phyloP scores from a whole-genome alignment of 1,140 invertebrate species.

The Drosophila punjabiensis region DNA sequence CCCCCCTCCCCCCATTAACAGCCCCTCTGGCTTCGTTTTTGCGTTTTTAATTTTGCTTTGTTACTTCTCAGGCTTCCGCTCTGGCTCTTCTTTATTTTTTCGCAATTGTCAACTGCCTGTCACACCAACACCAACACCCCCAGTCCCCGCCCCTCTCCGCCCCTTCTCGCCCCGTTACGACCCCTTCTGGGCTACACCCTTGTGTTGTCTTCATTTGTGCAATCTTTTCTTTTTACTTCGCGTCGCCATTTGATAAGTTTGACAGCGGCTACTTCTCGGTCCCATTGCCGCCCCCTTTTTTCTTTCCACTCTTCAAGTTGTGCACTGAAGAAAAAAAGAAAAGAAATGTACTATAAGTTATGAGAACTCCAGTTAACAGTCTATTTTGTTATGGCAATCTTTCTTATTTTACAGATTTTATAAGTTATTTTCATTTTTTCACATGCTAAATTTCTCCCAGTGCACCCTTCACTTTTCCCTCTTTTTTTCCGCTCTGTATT shows the following conservation, averaged over 20 bases:
- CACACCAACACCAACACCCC: background rate
- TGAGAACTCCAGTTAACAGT: background rate
- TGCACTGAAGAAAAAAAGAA: background rate
- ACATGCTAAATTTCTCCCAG: background rate
- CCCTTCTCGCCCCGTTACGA: background rate
- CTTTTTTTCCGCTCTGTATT: conserved; percentile 27
- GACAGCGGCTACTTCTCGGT: conserved; percentile 73
- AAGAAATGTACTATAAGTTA: background rate
- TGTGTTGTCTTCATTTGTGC: conserved; percentile 44
- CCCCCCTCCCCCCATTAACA: background rate
- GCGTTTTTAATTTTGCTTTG: conserved; percentile 81
- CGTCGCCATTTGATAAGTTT: conserved; percentile 80
- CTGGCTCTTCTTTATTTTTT: conserved; percentile 36
- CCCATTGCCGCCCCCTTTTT: background rate
- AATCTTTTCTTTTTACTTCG: conserved; percentile 61
- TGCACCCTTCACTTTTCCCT: conserved; percentile 12
- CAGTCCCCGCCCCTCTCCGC: background rate
- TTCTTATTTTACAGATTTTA: background rate
- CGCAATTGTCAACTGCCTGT: conserved; percentile 72
- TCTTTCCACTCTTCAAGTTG: conserved; percentile 1
- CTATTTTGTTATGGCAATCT: background rate
- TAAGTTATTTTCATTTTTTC: background rate
- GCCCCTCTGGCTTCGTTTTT: conserved; percentile 60
- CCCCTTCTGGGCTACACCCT: conserved; percentile 15
- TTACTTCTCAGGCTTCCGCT: conserved; percentile 25